Base-by-base conservation (phyloP, 2,797 vertebrate species). In the Dallia pectoralis region DNA sequence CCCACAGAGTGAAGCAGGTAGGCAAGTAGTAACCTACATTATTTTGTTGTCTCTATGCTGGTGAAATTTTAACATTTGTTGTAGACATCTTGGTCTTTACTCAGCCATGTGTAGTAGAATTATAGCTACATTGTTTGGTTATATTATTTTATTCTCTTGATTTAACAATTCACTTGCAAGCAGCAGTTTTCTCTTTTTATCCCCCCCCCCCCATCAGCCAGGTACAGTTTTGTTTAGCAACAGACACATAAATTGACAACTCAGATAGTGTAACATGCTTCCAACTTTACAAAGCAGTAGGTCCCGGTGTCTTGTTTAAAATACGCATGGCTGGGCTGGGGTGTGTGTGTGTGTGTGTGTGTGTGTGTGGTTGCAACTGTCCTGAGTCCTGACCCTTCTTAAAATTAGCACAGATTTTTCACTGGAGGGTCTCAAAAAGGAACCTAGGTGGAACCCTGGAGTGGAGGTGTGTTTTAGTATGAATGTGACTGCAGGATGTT, bases 301-400 rank as follows among this genome's bases (percentile, higher is more conserved):
- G 4, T 11, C 18, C 53, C 25, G 53, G 22, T 56, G 51, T 59
- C 12, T 22, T 56, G n/a, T 22, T 22, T 22, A 25, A 56, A 56
- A 56, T 25, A 25, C 16, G 22, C 53, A 56, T n/a, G 53, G 53
- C n/a, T 56, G 53, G 53, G 53, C 53, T 56, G 53, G 22, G 48
- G 16, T 49, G 48, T 56, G 53, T 25, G 19, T 49, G 48, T 49
- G 48, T 49, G 48, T 49, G 48, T 49, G 11, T 49, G 48, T 49
- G 48, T 49, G 48, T 53, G 51, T 22, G 64, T 76, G 78, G 77
- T 81, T 79, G 79, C n/a, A 47, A 78, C 47, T 48, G 56, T 70
- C 29, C 19, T 69, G 78, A 77, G 67, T 27, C 51, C 68, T 44
- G n/a, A n/a, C n/a, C n/a, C 40, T 44, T 12, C 11, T 14, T 1